Evolutionary conservation across 1,140 invertebrate species (phyloP).

Genomic region (Ephestia elutella): DNA sequence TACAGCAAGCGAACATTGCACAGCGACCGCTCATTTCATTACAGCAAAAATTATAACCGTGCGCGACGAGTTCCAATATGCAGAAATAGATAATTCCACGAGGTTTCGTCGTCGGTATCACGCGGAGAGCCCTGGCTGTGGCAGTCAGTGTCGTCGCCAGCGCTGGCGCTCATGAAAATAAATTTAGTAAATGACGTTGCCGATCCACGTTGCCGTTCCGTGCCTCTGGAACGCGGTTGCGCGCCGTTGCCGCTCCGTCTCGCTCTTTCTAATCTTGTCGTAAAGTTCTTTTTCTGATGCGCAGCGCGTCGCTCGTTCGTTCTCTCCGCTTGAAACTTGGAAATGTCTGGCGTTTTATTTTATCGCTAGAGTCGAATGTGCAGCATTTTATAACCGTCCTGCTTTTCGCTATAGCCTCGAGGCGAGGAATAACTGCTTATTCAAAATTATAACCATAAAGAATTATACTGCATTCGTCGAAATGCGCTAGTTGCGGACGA

Average conservation of each 20-base stretch:
- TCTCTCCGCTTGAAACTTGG: slow-evolving; percentile 67
- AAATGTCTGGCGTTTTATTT: slow-evolving; percentile 68
- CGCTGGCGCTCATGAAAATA: slow-evolving; percentile 72
- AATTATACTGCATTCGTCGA: slow-evolving; percentile 26
- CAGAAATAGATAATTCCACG: slow-evolving; percentile 51
- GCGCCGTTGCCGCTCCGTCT: slow-evolving; percentile 63
- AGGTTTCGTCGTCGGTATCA: slow-evolving; percentile 49
- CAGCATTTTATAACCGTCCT: slow-evolving; percentile 56
- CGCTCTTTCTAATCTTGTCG: slow-evolving; percentile 74
- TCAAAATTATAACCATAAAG: slow-evolving; percentile 51
- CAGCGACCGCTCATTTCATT: slow-evolving; percentile 25
- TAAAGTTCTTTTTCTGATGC: slow-evolving; percentile 75
- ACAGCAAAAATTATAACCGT: slow-evolving; percentile 35
- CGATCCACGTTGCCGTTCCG: slow-evolving; percentile 60
- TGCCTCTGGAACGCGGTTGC: slow-evolving; percentile 61
- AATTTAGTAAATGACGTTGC: slow-evolving; percentile 73
- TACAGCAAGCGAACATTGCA: slow-evolving; percentile 28
- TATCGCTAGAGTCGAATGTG: slow-evolving; percentile 56
- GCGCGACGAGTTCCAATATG: slow-evolving; percentile 37
- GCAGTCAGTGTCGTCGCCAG: slow-evolving; percentile 54
- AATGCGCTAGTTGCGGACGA: slow-evolving; percentile 6
- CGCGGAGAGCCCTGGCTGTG: slow-evolving; percentile 43
- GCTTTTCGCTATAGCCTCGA: slow-evolving; percentile 28
- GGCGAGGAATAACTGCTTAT: slow-evolving; percentile 43
- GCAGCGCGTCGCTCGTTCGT: slow-evolving; percentile 65